Percentiles rank a stretch among this genome's conserved stretches.
Evolutionary conservation across 2,113 vertebrate species (phyloP).

Genomic region (Myrmecophaga tridactyla): DNA sequence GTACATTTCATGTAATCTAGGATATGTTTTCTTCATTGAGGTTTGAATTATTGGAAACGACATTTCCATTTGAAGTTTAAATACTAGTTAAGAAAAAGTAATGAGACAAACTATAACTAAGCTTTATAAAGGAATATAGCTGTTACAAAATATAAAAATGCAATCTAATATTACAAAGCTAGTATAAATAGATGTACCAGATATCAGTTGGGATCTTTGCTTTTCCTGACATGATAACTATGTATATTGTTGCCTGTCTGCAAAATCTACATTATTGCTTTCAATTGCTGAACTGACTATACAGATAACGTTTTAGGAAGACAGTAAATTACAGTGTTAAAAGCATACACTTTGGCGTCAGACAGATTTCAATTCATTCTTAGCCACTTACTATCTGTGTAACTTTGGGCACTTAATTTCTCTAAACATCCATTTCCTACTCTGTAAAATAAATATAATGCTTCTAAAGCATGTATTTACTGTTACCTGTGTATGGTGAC

Average conservation of each 20-base stretch:
- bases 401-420: neutral
- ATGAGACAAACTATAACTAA: neutral
- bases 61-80: neutral
- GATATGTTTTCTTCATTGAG: neutral
- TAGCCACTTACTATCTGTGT: neutral
- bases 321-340: neutral
- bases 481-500: neutral
- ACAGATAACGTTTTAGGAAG: neutral
- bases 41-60: neutral
- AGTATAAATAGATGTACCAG: neutral
- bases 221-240: neutral
- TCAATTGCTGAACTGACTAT: neutral
- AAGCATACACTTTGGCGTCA: neutral
- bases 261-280: neutral
- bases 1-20: neutral
- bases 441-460: neutral
- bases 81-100: slow-evolving; percentile 34
- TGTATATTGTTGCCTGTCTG: neutral
- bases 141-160: neutral
- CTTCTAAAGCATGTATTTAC: neutral
- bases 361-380: neutral
- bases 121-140: neutral
- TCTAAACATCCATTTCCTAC: neutral
- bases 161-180: neutral
- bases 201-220: neutral